Conservation (phyloP, 1,140 invertebrate species). For the Onthophagus taurus region DNA sequence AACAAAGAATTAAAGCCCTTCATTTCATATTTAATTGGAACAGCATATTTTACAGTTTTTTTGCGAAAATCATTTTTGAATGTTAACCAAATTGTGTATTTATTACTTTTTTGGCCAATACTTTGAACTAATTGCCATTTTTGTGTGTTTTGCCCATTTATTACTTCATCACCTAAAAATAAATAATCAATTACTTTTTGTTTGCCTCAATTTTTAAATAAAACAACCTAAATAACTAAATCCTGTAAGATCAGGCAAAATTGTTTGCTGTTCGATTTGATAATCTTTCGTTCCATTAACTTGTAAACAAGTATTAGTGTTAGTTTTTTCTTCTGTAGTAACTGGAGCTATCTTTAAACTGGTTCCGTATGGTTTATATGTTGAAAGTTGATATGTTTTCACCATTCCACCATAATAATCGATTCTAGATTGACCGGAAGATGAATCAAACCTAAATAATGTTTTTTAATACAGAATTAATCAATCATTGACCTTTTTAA, state of each 20-base stretch:
- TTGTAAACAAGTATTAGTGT: slow-evolving; percentile 72
- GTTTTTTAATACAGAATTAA: background rate
- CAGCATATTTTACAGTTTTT: slow-evolving; percentile 34
- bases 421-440: slow-evolving; percentile 68
- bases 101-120: slow-evolving; percentile 71
- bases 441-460: slow-evolving; percentile 49
- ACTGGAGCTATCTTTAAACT: slow-evolving; percentile 80
- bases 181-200: too few relatives aligned
- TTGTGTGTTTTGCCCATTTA: slow-evolving; percentile 55
- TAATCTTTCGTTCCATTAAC: slow-evolving; percentile 64
- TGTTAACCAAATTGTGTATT: slow-evolving; percentile 77
- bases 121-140: slow-evolving; percentile 63
- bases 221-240: slow-evolving; percentile 55
- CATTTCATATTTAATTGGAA: slow-evolving; percentile 80
- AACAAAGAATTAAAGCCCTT: slow-evolving; percentile 82
- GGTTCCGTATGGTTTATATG: slow-evolving; percentile 53
- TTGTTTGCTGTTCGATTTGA: slow-evolving; percentile 59
- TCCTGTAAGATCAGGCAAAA: slow-evolving; percentile 71
- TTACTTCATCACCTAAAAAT: slow-evolving; percentile 48
- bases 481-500: background rate
- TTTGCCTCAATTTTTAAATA: too few relatives aligned
- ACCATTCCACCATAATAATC: slow-evolving; percentile 94
- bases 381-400: slow-evolving; percentile 72
- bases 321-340: slow-evolving; percentile 62
- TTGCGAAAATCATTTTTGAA: slow-evolving; percentile 48